These are phyloP conservation scores for Anolis apletophallus DNA, from an alignment of 2,797 vertebrate genomes.

Conservation along the genomic window DNA sequence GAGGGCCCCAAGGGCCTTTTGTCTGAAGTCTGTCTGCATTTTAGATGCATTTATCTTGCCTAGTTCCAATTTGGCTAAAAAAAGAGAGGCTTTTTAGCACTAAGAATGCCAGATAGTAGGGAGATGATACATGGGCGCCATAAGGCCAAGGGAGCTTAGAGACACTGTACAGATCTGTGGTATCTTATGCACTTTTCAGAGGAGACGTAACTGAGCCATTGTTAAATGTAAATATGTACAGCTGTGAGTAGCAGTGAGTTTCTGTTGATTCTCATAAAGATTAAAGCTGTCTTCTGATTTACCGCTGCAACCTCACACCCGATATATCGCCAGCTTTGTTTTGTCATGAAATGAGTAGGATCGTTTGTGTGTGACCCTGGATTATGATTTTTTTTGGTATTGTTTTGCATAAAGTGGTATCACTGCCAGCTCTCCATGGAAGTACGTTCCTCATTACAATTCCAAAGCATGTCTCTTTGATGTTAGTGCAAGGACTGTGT, in stretches of 20 bases:
- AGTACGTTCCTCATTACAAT: not conserved
- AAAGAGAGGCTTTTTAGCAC: not conserved
- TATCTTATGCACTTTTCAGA: not conserved
- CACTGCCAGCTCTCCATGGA: no score
- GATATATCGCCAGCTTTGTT: not conserved
- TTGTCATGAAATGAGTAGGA: not conserved
- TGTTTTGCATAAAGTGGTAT: not conserved
- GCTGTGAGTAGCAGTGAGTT: not conserved
- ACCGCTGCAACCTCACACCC: not conserved
- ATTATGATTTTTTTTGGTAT: not conserved
- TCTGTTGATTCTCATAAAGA: not conserved
- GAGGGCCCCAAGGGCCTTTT: conserved; percentile 25
- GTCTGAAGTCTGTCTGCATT: not conserved
- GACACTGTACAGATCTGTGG: not conserved
- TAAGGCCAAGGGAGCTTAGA: not conserved
- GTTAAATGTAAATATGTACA: not conserved
- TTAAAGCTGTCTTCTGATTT: not conserved
- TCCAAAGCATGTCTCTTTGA: not conserved
- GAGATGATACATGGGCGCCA: not conserved
- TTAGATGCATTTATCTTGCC: no score
- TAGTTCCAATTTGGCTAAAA: not conserved
- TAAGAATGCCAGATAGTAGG: not conserved
- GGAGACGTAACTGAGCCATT: not conserved
- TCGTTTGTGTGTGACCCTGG: not conserved
- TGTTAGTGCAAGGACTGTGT: not conserved